phyloP scores from a whole-genome alignment of 1,140 invertebrate species.

The Vanessa tameamea region DNA sequence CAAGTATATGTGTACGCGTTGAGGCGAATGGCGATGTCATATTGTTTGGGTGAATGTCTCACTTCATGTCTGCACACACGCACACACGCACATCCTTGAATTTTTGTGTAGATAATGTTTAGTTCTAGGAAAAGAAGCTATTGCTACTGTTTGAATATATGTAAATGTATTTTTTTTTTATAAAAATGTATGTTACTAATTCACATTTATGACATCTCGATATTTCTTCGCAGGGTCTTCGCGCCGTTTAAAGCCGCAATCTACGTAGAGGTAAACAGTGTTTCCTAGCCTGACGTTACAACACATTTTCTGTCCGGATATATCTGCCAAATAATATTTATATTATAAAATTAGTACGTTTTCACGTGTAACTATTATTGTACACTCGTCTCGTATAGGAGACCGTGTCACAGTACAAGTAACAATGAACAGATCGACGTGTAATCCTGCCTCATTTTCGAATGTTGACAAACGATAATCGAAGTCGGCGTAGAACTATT shows the following conservation, averaged over 20 bases:
- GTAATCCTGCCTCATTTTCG: conserved; percentile 4
- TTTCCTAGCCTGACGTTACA: conserved; percentile 13
- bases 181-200: neutral
- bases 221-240: conserved; percentile 58
- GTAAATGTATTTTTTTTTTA: neutral
- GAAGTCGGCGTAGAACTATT: conserved; percentile 6
- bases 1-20: conserved; percentile 38
- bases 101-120: too few species aligned
- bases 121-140: too few species aligned
- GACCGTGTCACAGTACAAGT: conserved; percentile 9
- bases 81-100: too few species aligned
- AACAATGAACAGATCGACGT: neutral
- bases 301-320: conserved; percentile 4
- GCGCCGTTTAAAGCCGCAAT: conserved; percentile 57
- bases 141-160: too few species aligned
- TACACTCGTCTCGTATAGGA: conserved; percentile 8
- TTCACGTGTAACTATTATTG: neutral
- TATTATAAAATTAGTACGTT: conserved; percentile 8
- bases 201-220: neutral
- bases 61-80: too few species aligned
- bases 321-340: conserved; percentile 20
- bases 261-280: conserved; percentile 41
- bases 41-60: too few species aligned
- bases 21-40: neutral
- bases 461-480: conserved; percentile 11